Base-by-base conservation (phyloP, 2,888 invertebrate species). In the Leptodirus hochenwartii region DNA sequence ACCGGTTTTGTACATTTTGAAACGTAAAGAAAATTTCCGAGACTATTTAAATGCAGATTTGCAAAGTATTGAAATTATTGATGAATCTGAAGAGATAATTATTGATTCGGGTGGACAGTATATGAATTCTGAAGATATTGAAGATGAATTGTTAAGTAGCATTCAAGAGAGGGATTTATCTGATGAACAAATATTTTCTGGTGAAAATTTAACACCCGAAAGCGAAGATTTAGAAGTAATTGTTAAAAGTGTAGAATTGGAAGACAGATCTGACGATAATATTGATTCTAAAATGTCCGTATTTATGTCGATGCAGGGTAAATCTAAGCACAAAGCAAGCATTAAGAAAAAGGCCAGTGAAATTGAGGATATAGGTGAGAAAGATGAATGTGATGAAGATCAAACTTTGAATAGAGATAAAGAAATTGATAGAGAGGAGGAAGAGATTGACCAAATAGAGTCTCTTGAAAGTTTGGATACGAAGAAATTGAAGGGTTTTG, bases 1-100 rank as follows among this genome's bases (percentile, higher is more conserved):
- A 49, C 82, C 85, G 2, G 72, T 76, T 27, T 62, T 88, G 36
- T 81, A 77, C 38, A 75, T 87, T 42, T 59, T 88, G 42, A 75
- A 73, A 51, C 64, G 72, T 42, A 70, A 66, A 47, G 54, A 62
- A 29, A 66, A 68, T 43, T 59, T 64, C 26, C 54, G 59, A 34
- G 59, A 62, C 40, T 61, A 61, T 34, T 45, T 56, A 14, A 49
- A 23, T 22, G 33, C 27, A 10, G 8, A 15, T 27, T 36, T 25
- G 3, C 14, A 27, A 32, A 17, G 25, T 31, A 26, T 9, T 4
- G 13, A 15, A 22, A 29, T 11, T 9, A 13, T 29, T 25, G 16
- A 14, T 17, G 5, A 17, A 23, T 13, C 27, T 27, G n/a, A n/a
- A 10, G 15, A 34, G 30, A 11, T 11, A 27, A 9, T 22, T 15